These are phyloP conservation scores for Idaea dimidiata DNA, from an alignment of 2,888 invertebrate genomes.

Conservation along the genomic window DNA sequence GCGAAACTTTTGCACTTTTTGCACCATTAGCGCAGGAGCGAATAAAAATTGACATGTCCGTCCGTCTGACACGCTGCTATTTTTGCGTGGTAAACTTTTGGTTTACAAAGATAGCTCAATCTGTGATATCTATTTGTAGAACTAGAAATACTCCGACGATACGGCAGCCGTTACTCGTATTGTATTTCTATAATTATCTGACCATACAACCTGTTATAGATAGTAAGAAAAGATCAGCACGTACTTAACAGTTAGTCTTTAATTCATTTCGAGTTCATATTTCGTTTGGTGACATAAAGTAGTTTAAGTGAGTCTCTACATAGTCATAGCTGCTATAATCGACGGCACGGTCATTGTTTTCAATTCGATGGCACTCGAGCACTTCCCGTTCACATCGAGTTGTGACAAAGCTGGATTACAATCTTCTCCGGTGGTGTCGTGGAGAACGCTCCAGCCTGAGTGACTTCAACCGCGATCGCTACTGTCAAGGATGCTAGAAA, in stretches of 20 bases:
- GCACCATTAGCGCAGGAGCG: conserved; percentile 32
- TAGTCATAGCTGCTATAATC: conserved; percentile 1
- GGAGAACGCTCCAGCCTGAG: conserved; percentile 53
- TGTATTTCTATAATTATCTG: not conserved
- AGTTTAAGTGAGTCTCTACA: not conserved
- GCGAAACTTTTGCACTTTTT: conserved; percentile 31
- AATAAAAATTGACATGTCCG: conserved; percentile 51
- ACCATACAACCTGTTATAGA: no score
- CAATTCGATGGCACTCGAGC: conserved; percentile 34
- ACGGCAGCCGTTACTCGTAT: not conserved
- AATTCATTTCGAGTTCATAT: not conserved
- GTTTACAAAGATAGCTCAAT: conserved; percentile 30
- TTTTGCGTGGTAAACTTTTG: conserved; percentile 30
- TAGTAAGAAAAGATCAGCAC: no score
- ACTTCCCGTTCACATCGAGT: conserved; percentile 45
- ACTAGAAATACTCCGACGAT: conserved; percentile 5
- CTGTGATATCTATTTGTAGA: conserved; percentile 33
- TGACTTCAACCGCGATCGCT: conserved; percentile 52
- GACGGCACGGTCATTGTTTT: conserved; percentile 16
- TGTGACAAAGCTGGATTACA: conserved; percentile 64
- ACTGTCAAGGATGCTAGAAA: conserved; percentile 51
- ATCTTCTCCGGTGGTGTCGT: conserved; percentile 50
- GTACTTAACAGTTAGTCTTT: not conserved
- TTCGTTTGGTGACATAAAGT: no score
- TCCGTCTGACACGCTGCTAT: conserved; percentile 38